These are phyloP conservation scores for Aphrocallistes beatrix DNA, from an alignment of 37 sponge, comb jelly and placozoan genomes.

Conservation along the genomic window DNA sequence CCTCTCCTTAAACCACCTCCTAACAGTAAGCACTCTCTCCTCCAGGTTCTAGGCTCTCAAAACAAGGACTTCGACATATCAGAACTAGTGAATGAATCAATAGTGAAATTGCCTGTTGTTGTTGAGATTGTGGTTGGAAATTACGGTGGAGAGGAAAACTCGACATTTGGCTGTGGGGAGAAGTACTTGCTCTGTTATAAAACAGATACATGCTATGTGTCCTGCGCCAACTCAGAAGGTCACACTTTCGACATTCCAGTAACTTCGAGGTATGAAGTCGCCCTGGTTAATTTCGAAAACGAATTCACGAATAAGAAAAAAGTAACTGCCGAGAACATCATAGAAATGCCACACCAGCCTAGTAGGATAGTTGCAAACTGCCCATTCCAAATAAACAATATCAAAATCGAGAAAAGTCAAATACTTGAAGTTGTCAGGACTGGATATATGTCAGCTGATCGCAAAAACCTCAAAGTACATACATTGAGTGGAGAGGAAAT, in stretches of 20 bases:
- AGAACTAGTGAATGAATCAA: no score
- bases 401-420: not conserved
- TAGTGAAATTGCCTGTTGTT: not conserved
- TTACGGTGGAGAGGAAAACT: not conserved
- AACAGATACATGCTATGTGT: not conserved
- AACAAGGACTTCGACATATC: no score
- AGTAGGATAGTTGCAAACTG: not conserved
- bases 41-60: no score
- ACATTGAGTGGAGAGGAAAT: not conserved
- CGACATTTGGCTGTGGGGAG: not conserved
- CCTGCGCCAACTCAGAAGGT: not conserved
- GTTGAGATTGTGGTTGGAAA: not conserved
- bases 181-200: not conserved
- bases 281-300: not conserved
- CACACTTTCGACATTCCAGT: not conserved
- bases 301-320: not conserved
- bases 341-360: not conserved
- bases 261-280: not conserved
- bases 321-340: not conserved
- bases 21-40: no score
- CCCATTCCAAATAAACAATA: not conserved
- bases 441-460: not conserved
- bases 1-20: no score
- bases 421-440: not conserved
- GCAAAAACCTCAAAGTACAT: not conserved